Conservation (phyloP, 2,113 vertebrate genomes). For the Halichoerus grypus region DNA sequence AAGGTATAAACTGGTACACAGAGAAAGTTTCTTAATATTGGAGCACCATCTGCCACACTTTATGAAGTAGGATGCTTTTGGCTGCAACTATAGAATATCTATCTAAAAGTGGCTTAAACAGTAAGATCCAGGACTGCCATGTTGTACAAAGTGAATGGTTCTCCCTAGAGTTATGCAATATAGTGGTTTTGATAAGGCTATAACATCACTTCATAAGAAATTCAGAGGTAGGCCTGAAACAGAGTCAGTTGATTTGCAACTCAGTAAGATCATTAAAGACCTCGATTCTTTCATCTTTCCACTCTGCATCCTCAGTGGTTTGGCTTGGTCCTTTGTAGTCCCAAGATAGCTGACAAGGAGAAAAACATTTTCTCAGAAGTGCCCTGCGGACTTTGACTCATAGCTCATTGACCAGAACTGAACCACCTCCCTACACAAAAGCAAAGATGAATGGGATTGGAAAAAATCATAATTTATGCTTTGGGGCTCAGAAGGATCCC, state of each 20-base stretch:
- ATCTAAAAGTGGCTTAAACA: background rate
- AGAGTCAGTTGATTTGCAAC: background rate
- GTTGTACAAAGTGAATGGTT: background rate
- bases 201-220: background rate
- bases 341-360: background rate
- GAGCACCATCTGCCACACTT: background rate
- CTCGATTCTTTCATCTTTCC: background rate
- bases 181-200: background rate
- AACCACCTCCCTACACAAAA: background rate
- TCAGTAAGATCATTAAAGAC: background rate
- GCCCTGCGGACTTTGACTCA: background rate
- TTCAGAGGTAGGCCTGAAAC: background rate
- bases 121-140: background rate
- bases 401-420: background rate
- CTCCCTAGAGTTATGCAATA: background rate
- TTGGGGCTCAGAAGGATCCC: background rate
- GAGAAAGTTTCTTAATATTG: background rate
- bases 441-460: background rate
- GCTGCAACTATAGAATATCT: background rate
- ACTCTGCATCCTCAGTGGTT: background rate
- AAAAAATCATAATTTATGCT: background rate
- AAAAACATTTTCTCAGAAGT: background rate
- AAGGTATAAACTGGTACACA: background rate
- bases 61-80: conserved; percentile 12
- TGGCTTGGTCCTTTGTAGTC: background rate